Evolutionary conservation across 2,797 vertebrate genomes (phyloP), one percentile per base, ranked within the genome.

Genomic region (Crax fasciolata): DNA sequence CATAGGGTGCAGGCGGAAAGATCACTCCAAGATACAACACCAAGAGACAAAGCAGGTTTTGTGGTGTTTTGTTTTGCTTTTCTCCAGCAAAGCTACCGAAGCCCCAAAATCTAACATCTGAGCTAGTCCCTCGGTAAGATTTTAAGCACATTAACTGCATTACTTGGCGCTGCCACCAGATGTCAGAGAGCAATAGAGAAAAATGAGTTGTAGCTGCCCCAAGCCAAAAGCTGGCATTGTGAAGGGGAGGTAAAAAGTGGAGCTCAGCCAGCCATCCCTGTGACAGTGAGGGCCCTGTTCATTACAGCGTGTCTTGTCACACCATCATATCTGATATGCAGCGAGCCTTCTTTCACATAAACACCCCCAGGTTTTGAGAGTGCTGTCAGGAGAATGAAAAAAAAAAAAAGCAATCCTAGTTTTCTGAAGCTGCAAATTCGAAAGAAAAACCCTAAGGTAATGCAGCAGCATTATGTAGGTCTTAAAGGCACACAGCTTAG

Each of bases 111-210:
- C 16, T 39, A 39, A 14, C 0, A 41, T 7, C 6, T 3, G 55
- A 76, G 39, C 13, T 10, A 44, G 13, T 8, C 46, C 16, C 49
- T 21, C 0, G 71, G 59, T 12, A 79, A 68, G 46, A 44, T 48
- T 63, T 48, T 39, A 58, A 77, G 83, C 82, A 72, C 70, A 91
- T 72, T 59, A 83, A 58, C 39, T 91, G 90, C 93, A 94, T 74
- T 97, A 82, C 95, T 85, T 41, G 74, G 5, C 84, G 74, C 83
- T 89, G 87, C 96, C 96, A 90, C 93, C 94, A 97, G 96, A 96
- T 95, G 96, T 96, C 96, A 97, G 89, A 76, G 54, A 93, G 85
- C 83, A 95, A 96, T 67, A 90, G 89, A 90, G 89, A 90, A 96
- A 95, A 86, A 90, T 63, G 5, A 75, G 39, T 38, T 27, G 52